Evolutionary conservation across 2,113 vertebrate genomes (phyloP), one percentile per base, ranked within the genome.

Genomic region (Enhydra lutris): DNA sequence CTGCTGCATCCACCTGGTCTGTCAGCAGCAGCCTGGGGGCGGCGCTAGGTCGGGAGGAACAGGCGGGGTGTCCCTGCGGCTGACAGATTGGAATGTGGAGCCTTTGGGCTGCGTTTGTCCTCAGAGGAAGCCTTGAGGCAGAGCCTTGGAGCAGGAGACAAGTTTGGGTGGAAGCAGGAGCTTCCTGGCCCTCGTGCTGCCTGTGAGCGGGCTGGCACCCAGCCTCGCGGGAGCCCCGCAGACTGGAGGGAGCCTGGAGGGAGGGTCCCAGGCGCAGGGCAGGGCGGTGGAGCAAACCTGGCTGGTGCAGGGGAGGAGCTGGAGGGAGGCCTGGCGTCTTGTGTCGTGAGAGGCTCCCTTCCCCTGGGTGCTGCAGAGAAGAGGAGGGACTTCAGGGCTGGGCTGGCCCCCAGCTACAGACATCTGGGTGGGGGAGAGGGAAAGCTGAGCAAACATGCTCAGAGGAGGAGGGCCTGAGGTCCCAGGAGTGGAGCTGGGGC

Each of bases 351-450:
- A 71, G 50, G 29, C 61, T 3, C 11, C 47, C 36, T 59, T 4
- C 14, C 20, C 36, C 47, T 17, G 45, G 80, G 34, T 59, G 45
- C 73, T 4, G 1, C 31, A 73, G 36, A 24, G 87, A 20, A 36
- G 24, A 81, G 26, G n/a, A 31, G n/a, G 74, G 67, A 21, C 39
- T 52, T 80, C 0, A 9, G 26, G 47, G 89, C 31, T 1, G 1
- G 34, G 39, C 52, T 0, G 71, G 34, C 78, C 7, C 0, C 31
- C 5, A 0, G 29, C n/a, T 6, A 5, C 61, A 71, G 59, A 3
- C 23, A 0, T 42, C 47, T 47, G 7, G 7, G 69, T 0, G 0
- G 15, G 34, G n/a, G 39, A n/a, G 17, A 65, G 24, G 0, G 15
- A 11, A 45, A 36, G 24, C 26, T 0, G 45, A 39, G 26, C 50